Base-by-base conservation (phyloP, 1,140 invertebrate species). In the Drosophila repletoides region DNA sequence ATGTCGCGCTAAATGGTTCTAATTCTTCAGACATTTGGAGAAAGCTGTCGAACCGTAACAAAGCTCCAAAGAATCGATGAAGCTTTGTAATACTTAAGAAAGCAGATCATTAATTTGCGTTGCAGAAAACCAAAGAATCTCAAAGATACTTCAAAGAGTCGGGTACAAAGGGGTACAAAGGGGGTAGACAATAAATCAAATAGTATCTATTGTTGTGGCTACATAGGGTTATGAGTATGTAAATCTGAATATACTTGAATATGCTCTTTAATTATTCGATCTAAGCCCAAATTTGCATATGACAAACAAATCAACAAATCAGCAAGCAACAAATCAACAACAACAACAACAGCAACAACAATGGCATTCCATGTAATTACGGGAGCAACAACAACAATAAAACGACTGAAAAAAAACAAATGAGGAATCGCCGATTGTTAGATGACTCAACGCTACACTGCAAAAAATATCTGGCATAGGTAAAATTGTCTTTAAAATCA, bases 291-390 rank as follows among this genome's bases (percentile, higher is more conserved):
- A 84, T 84, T 84, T 68, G 79, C 80, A 84, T 84, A 84, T 60
- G 73, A 77, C 70, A 68, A 55, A 40, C 6, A 22, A 9, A 40
- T 28, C n/a, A n/a, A n/a, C n/a, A n/a, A 40, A 45, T 52, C 51
- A 33, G 68, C 56, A 65, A 33, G 15, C 15, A 31, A 24, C 14
- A 19, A 24, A 29, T 12, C 58, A 14, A 36, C 36, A 53, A 68
- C 33, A 41, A 41, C 40, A 64, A 75, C 48, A 65, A 58, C 38
- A 58, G 52, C 28, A 56, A 46, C 31, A 49, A 36, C 26, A 17
- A 45, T 26, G 7, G n/a, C n/a, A n/a, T 56, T 58, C 79, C 40
- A 55, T 86, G 79, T 84, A 86, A 84, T 84, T 84, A 84, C 49
- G 36, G 53, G 55, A 56, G 46, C 41, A 19, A 49, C 12, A 48